Evolutionary conservation across 2,888 invertebrate species (phyloP).

Genomic region (Caenorhabditis wallacei): DNA sequence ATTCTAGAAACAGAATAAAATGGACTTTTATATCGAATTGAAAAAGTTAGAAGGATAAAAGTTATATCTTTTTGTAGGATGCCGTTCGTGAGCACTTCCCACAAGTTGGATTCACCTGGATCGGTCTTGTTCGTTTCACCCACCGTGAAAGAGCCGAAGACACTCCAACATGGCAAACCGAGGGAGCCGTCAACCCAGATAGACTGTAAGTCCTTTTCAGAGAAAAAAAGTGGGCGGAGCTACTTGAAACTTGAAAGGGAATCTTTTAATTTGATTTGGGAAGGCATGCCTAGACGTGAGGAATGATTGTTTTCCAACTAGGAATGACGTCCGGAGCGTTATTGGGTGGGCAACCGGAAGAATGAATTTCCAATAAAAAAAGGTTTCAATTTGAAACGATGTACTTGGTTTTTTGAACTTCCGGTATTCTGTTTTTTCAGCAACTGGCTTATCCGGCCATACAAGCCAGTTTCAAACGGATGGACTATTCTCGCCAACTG

Average conservation of each 20-base stretch:
- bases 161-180: conserved; percentile 61
- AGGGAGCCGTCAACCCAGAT: conserved; percentile 59
- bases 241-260: not conserved
- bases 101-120: conserved; percentile 65
- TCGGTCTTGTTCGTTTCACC: conserved; percentile 64
- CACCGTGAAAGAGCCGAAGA: conserved; percentile 46
- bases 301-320: not conserved
- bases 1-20: not conserved
- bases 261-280: not conserved
- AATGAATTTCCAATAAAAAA: not conserved
- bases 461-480: conserved; percentile 65
- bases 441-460: conserved; percentile 69
- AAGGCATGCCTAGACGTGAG: not conserved
- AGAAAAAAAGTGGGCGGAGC: not conserved
- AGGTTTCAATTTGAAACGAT: not conserved
- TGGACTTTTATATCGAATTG: not conserved
- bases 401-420: not conserved
- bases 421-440: conserved; percentile 51
- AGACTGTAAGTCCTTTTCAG: conserved; percentile 41
- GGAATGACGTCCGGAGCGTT: not conserved
- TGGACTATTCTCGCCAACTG: conserved; percentile 69
- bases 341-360: not conserved
- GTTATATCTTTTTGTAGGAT: conserved; percentile 44
- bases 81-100: conserved; percentile 56
- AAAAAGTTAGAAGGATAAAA: not conserved